Percentiles rank a stretch among this genome's conserved stretches.
Conservation (phyloP, 2,113 vertebrate genomes). For the Zingel zingel region DNA sequence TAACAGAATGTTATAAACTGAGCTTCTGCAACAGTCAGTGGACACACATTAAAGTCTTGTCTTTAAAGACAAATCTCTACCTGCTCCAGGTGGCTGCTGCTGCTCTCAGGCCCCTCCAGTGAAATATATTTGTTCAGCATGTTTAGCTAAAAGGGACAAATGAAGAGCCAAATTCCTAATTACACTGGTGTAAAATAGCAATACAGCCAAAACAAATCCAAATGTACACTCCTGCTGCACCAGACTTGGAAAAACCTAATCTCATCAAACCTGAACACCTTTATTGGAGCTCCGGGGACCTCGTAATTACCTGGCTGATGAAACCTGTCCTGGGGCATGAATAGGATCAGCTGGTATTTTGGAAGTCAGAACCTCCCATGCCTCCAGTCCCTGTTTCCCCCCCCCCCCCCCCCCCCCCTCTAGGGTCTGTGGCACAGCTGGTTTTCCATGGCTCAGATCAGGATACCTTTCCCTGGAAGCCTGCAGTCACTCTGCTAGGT, state of each 20-base stretch:
- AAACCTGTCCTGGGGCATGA: constrained; percentile 38
- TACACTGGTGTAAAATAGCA: not conserved
- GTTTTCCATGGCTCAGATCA: constrained; percentile 67
- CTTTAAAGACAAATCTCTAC: constrained; percentile 13
- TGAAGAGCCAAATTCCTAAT: constrained; percentile 6
- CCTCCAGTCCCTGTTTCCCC: not conserved
- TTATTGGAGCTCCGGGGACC: constrained; percentile 37
- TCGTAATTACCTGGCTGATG: constrained; percentile 52
- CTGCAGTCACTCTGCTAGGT: constrained; percentile 36
- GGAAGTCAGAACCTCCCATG: constrained; percentile 13
- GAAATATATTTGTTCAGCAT: constrained; percentile 1
- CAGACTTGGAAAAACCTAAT: constrained; percentile 20
- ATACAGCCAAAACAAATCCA: not conserved
- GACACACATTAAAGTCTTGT: not conserved
- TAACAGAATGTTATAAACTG: constrained; percentile 1
- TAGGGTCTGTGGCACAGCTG: constrained; percentile 72
- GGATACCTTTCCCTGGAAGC: constrained; percentile 41
- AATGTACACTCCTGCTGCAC: constrained; percentile 10
- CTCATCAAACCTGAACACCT: constrained; percentile 34
- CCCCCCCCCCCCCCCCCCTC: not conserved
- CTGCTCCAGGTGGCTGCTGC: constrained; percentile 16
- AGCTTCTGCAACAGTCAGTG: constrained; percentile 16
- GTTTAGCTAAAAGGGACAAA: not conserved
- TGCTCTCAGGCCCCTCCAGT: not conserved
- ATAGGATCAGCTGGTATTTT: constrained; percentile 41